Percentiles rank a stretch among this genome's conserved stretches.
Conservation (phyloP, 2,113 vertebrate genomes). For the Podocnemis expansa region DNA sequence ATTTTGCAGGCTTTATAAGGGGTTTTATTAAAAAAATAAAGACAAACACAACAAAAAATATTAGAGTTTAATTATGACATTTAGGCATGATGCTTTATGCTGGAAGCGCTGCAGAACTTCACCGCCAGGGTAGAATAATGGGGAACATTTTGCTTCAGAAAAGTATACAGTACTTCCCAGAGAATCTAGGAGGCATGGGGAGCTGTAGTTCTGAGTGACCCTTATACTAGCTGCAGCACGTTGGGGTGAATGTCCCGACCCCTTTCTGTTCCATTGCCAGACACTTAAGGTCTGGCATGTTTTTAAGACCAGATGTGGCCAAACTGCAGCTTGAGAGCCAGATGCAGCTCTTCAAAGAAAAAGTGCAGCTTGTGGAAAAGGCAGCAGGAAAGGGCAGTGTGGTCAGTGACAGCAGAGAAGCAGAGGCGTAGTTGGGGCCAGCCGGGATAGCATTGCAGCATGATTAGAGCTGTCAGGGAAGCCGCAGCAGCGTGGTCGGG, state of each 20-base stretch:
- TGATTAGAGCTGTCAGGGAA: no score
- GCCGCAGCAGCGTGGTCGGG: no score
- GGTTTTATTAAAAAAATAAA: neutral
- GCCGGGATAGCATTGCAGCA: no score
- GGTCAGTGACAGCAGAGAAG: no score
- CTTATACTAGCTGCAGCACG: neutral
- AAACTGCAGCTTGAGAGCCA: no score
- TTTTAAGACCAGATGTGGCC: no score
- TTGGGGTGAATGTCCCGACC: neutral
- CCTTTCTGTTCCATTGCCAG: neutral
- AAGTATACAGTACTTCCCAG: neutral
- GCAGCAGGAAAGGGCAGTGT: no score
- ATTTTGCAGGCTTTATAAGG: neutral
- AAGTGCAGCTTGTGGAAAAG: no score
- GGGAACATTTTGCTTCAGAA: neutral
- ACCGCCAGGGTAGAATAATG: neutral
- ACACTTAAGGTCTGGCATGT: neutral
- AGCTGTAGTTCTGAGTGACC: neutral
- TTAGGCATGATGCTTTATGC: neutral
- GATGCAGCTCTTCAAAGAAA: no score
- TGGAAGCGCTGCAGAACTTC: neutral
- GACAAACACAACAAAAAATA: neutral
- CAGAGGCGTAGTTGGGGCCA: no score
- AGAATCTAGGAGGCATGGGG: neutral
- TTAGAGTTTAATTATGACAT: neutral